A percentile compares a stretch with the other conserved stretches of the same genome.
Evolutionary conservation across 1,140 invertebrate species (phyloP).

Genomic region (Bombus confusus): DNA sequence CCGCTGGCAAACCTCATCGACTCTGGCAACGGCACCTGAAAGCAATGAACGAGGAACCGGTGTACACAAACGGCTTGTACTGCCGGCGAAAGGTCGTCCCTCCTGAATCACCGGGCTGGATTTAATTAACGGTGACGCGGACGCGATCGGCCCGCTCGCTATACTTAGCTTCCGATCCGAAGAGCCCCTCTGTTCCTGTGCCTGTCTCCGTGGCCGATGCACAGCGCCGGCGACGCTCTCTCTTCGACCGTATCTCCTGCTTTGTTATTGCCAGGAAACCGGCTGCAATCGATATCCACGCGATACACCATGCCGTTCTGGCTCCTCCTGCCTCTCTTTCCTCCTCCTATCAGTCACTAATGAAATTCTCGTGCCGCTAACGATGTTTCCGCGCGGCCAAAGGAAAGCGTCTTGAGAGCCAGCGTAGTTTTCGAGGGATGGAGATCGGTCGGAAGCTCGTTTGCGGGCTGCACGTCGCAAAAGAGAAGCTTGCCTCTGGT

Average conservation of each 20-base stretch:
- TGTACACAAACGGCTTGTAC: constrained; percentile 53
- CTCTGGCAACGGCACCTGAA: constrained; percentile 42
- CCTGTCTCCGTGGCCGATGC: background rate
- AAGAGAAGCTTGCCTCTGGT: no score
- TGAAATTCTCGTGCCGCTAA: constrained; percentile 10
- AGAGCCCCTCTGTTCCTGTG: constrained; percentile 15
- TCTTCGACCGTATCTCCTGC: constrained; percentile 38
- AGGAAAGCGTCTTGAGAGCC: background rate
- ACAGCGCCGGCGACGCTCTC: background rate
- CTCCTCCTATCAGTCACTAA: background rate
- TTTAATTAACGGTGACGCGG: constrained; percentile 66
- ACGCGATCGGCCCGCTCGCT: constrained; percentile 58
- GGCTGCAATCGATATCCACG: constrained; percentile 40
- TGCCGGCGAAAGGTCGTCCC: constrained; percentile 60
- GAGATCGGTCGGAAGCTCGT: no score
- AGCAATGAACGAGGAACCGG: constrained; percentile 50
- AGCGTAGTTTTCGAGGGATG: background rate
- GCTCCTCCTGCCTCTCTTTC: no score
- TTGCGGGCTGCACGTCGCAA: no score
- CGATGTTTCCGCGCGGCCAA: no score
- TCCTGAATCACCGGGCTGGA: constrained; percentile 64
- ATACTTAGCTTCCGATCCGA: constrained; percentile 59
- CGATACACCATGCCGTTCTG: background rate
- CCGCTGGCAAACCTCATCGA: constrained; percentile 51
- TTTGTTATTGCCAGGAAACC: constrained; percentile 51